phyloP scores from a whole-genome alignment of 1,140 invertebrate species.

The Apis mellifera region Amel_HAv3.1 CM009938.2:1977001-1977500 shows the following conservation, averaged over 20 bases:
- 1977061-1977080: slow-evolving; percentile 79
- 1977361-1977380: slow-evolving; percentile 81
- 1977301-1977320: slow-evolving; percentile 63
- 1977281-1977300: slow-evolving; percentile 62
- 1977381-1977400: slow-evolving; percentile 81
- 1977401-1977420: slow-evolving; percentile 80
- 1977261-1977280: slow-evolving; percentile 73
- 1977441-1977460: slow-evolving; percentile 64
- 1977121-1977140: slow-evolving; percentile 82
- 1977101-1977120: slow-evolving; percentile 81
- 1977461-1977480: slow-evolving; percentile 78
- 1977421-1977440: slow-evolving; percentile 63
- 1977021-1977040: slow-evolving; percentile 81
- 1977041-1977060: slow-evolving; percentile 83
- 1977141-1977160: slow-evolving; percentile 81
- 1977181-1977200: slow-evolving; percentile 83
- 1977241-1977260: neutral
- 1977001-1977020: slow-evolving; percentile 78
- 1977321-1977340: slow-evolving; percentile 62
- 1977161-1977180: slow-evolving; percentile 84
- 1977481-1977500: slow-evolving; percentile 76
- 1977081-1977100: slow-evolving; percentile 81
- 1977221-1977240: neutral
- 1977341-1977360: slow-evolving; percentile 80
- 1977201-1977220: slow-evolving; percentile 69